Evolutionary conservation across 2,797 vertebrate species (phyloP).

Genomic region (Percopsis omiscomaycus): DNA sequence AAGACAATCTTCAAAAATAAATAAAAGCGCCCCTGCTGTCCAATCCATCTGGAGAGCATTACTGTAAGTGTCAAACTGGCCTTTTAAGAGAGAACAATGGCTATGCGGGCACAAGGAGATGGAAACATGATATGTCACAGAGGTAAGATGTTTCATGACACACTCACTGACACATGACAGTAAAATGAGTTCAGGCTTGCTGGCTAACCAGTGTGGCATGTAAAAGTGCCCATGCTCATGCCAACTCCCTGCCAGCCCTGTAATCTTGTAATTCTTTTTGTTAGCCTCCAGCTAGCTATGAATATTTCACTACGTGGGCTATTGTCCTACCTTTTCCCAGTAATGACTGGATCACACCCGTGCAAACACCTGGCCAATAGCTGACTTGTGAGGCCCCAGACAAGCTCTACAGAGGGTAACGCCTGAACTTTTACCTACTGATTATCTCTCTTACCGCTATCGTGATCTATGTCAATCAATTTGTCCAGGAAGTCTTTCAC

Average conservation of each 20-base stretch:
- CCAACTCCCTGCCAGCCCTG: conserved; percentile 46
- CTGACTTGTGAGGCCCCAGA: conserved; percentile 25
- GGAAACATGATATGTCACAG: conserved; percentile 59
- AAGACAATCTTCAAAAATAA: conserved; percentile 37
- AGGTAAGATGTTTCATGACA: conserved; percentile 51
- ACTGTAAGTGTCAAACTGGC: conserved; percentile 69
- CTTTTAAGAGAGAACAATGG: conserved; percentile 54
- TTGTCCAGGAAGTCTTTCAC: conserved; percentile 87
- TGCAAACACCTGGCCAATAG: conserved; percentile 36
- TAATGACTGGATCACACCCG: conserved; percentile 22
- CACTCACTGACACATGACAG: conserved; percentile 44
- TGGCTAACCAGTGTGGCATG: conserved; percentile 37
- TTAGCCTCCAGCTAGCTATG: conserved; percentile 50
- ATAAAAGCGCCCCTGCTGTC: conserved; percentile 31
- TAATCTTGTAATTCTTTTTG: conserved; percentile 45
- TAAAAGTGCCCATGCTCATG: conserved; percentile 39
- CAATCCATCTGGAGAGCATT: conserved; percentile 55
- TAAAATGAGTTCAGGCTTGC: conserved; percentile 28
- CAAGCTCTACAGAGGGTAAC: conserved; percentile 13
- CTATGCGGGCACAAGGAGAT: conserved; percentile 49
- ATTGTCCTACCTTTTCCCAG: conserved; percentile 45
- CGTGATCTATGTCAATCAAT: conserved; percentile 82
- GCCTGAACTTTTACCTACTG: conserved; percentile 15
- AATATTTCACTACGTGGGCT: conserved; percentile 70
- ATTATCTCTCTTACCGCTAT: conserved; percentile 76